Evolutionary conservation across 2,113 vertebrate genomes (phyloP).

Genomic region (Trichomycterus rosablanca): DNA sequence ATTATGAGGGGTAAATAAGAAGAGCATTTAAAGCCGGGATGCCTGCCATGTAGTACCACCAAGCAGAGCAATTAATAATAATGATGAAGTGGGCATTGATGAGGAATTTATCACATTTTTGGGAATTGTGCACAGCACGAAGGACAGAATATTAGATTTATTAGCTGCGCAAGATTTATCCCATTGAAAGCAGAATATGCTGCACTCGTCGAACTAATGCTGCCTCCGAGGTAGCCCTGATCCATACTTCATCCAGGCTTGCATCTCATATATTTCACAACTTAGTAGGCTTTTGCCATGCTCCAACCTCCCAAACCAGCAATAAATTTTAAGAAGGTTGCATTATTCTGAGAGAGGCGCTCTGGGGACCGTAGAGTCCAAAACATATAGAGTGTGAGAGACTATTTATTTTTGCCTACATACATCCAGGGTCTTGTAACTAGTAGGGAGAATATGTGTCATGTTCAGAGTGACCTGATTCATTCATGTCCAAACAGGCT

Average conservation of each 20-base stretch:
- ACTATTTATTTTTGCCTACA: not conserved
- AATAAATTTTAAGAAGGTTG: constrained; percentile 20
- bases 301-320: not conserved
- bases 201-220: constrained; percentile 3
- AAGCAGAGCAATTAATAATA: not conserved
- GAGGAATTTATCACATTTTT: not conserved
- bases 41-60: not conserved
- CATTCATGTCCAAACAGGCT: constrained; percentile 6
- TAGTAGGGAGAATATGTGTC: not conserved
- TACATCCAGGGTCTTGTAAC: not conserved
- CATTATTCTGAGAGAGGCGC: not conserved
- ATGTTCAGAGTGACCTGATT: constrained; percentile 11
- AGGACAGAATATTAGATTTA: constrained; percentile 8
- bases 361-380: not conserved
- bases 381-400: constrained; percentile 2
- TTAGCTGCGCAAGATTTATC: constrained; percentile 18
- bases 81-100: not conserved
- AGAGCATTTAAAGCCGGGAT: not conserved
- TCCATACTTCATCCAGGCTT: constrained; percentile 13
- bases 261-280: constrained; percentile 1
- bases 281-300: not conserved
- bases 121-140: not conserved
- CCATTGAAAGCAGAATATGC: not conserved
- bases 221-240: not conserved
- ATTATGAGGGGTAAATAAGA: not conserved